Base-by-base conservation (phyloP, 2,888 invertebrate species). In the Epinotia ramella region DNA sequence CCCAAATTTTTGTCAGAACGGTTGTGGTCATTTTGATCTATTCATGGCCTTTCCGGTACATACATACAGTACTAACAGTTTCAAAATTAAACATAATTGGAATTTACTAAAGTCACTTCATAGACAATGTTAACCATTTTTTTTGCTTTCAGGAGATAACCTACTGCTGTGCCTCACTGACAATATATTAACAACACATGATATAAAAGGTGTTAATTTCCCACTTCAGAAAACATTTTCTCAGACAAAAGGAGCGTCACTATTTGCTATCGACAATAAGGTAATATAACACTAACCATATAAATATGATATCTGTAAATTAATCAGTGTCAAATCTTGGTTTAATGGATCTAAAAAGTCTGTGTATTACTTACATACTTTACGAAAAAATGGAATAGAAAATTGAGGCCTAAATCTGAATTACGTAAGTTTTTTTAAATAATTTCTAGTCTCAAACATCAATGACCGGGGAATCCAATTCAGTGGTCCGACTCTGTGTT, bases 171-270 rank as follows among this genome's bases (percentile, higher is more conserved):
- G 95, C 67, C 84, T 95, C 6, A 93, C 95, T 89, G 98, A 98
- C 91, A 96, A 96, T 87, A 93, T 97, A 79, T 94, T 98, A 53
- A 97, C 97, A 83, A 96, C 97, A 44, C 97, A 98, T 89, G 98
- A 98, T 88, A 95, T 98, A 71, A 97, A 96, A 84, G 96, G 96
- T 24, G 95, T 96, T 56, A 97, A 97, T 87, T 98, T 98, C 87
- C 97, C 97, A 66, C 94, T 97, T 80, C 95, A 98, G 64, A 96
- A 96, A 83, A 96, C 96, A 80, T 95, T 98, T 75, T 93, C 95
- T 76, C 96, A 96, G 87, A 98, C 98, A 0, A 97, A 97, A 91
- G 99, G 99, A 70, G 98, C 99, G 63, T 97, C 97, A 70, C 92
- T 98, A 74, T 99, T 99, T 95, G 96, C 98, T 33, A 91, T 98